Evolutionary conservation across 1,140 invertebrate species (phyloP), one percentile per base, ranked within the genome.

Genomic region (Ceratina calcarata): DNA sequence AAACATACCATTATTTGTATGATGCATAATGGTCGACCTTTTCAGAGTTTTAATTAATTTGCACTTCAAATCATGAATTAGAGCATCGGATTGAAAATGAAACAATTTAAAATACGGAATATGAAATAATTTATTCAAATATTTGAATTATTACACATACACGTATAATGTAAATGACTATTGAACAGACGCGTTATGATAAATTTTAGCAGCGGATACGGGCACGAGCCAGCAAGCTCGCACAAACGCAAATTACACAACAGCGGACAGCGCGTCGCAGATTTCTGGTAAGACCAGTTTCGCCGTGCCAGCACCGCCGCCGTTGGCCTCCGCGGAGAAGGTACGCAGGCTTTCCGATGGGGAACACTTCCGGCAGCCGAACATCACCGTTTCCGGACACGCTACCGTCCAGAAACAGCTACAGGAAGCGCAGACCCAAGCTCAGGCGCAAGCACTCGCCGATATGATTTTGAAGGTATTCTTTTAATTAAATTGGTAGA

Each of bases 301-400:
- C 75, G 94, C 94, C 10, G 94, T 95, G 12, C 94, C 95, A 20
- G 94, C 95, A 49, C 94, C 94, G 12, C 94, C 94, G 15, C 93
- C 94, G 16, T 91, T 93, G 20, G 89, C 93, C 3, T 83, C 89
- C 13, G 87, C 82, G 22, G 95, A 95, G 69, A 95, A 95, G 89
- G 89, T 93, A 18, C 92, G 95, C 37, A 93, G 95, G 83, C 94
- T 95, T 88, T 95, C 95, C 53, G 95, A 95, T 82, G 94, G 94
- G 53, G 95, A 95, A 84, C 94, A 95, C 73, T 95, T 95, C 88
- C 92, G 94, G 53, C 92, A 94, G 79, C 93, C 94, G 0, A 93
- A 94, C 45, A 90, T 94, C 58, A 94, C 94, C n/a, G 90, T 92
- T 20, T 84, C 89, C 12, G 89, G 88, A 10, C 91, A 92, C 45